phyloP scores from a whole-genome alignment of 2,888 invertebrate species.

The Thera obeliscata region DNA sequence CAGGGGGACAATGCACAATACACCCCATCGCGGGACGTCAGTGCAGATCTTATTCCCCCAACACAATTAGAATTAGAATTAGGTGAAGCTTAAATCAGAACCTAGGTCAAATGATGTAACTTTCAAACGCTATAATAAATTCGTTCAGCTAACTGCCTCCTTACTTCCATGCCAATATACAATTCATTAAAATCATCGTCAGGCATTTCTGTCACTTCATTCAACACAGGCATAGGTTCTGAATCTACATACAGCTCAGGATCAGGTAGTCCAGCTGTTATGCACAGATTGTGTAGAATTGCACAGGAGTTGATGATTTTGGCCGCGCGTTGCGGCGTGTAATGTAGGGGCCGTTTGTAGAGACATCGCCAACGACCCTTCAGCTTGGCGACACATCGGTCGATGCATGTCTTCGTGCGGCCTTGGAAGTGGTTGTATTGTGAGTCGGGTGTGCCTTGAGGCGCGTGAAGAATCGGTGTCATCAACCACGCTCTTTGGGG shows the following conservation, averaged over 20 bases:
- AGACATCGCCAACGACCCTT: constrained; percentile 66
- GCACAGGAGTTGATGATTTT: constrained; percentile 69
- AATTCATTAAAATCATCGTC: constrained; percentile 65
- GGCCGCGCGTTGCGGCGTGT: constrained; percentile 62
- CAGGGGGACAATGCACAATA: too few relatives aligned
- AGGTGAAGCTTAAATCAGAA: too few relatives aligned
- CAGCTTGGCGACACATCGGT: constrained; percentile 58
- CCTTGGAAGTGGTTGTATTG: constrained; percentile 59
- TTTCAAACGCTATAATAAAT: constrained; percentile 61
- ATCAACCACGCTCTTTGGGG: constrained; percentile 66
- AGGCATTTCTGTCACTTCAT: constrained; percentile 59
- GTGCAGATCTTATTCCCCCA: too few relatives aligned
- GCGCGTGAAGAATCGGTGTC: constrained; percentile 61
- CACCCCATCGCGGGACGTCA: too few relatives aligned
- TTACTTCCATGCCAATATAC: constrained; percentile 62
- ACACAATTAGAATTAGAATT: too few relatives aligned
- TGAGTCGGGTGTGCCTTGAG: constrained; percentile 62
- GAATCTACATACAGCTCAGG: constrained; percentile 52
- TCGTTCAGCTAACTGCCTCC: constrained; percentile 62
- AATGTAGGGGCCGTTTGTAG: constrained; percentile 60
- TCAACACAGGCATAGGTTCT: constrained; percentile 49
- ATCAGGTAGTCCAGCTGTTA: constrained; percentile 55
- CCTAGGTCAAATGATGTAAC: too few relatives aligned
- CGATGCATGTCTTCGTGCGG: constrained; percentile 58
- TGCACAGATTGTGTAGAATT: constrained; percentile 61